phyloP scores from a whole-genome alignment of 2,888 invertebrate genomes.

The Rhagium mordax region DNA sequence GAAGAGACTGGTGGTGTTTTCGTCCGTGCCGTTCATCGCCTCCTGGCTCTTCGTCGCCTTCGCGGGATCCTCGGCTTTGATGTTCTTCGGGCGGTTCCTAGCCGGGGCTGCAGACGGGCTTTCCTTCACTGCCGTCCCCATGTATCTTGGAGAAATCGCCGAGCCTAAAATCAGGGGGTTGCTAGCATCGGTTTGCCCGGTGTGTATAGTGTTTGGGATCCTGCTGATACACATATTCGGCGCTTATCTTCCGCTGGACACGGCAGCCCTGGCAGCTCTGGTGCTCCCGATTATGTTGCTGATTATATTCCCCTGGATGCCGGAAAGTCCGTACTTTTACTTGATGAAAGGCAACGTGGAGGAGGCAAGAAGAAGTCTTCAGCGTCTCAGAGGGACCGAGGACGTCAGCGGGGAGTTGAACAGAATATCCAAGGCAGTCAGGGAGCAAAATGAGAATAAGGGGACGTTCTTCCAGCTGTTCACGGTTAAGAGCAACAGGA shows the following conservation, averaged over 20 bases:
- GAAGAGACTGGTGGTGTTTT: constrained; percentile 58
- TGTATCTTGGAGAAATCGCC: constrained; percentile 61
- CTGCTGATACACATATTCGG: constrained; percentile 70
- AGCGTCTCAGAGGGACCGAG: constrained; percentile 69
- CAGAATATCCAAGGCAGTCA: constrained; percentile 60
- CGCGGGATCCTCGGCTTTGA: constrained; percentile 56
- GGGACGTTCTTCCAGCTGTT: constrained; percentile 74
- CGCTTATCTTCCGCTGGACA: constrained; percentile 72
- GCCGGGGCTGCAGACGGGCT: constrained; percentile 59
- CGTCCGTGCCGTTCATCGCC: constrained; percentile 57
- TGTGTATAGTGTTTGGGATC: constrained; percentile 57
- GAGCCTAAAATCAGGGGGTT: constrained; percentile 60
- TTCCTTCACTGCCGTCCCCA: constrained; percentile 56
- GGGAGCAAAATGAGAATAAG: constrained; percentile 70
- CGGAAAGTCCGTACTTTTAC: constrained; percentile 71
- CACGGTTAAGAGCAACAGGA: constrained; percentile 73
- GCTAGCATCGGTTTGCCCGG: constrained; percentile 60
- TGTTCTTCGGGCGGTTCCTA: constrained; percentile 60
- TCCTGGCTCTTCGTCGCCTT: constrained; percentile 55
- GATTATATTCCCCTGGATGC: constrained; percentile 72
- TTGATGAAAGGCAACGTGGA: constrained; percentile 54
- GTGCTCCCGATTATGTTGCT: constrained; percentile 74
- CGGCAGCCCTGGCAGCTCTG: constrained; percentile 73
- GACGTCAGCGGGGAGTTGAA: constrained; percentile 70
- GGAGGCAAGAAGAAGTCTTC: constrained; percentile 65